These are phyloP conservation scores for Ispidina lecontei DNA, from an alignment of 2,797 vertebrate species.

Conservation along the genomic window DNA sequence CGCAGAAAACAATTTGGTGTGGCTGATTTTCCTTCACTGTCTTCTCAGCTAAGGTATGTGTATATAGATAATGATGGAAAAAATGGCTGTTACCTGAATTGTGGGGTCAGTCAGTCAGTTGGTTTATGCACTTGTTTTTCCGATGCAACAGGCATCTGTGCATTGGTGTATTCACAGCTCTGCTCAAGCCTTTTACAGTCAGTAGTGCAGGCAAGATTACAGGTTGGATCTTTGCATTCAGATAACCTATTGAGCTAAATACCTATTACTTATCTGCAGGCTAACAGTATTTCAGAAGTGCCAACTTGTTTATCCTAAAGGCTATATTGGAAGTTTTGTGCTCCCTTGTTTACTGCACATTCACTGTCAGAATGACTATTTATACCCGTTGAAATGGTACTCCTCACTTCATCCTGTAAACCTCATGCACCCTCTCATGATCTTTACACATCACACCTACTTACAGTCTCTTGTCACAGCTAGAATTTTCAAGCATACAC, in stretches of 20 bases:
- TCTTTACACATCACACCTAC: neutral
- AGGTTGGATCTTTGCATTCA: neutral
- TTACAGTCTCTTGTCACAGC: neutral
- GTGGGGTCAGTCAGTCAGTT: neutral
- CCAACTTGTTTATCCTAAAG: neutral
- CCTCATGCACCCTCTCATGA: neutral
- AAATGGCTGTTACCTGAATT: neutral
- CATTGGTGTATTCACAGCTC: neutral
- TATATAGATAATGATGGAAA: neutral
- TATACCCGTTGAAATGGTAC: neutral
- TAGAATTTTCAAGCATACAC: neutral
- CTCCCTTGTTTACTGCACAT: neutral
- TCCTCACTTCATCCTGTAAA: neutral
- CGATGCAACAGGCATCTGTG: neutral
- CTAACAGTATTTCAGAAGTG: neutral
- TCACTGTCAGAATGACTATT: neutral
- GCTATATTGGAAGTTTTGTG: neutral
- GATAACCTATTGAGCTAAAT: neutral
- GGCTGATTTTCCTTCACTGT: neutral
- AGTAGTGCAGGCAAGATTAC: neutral
- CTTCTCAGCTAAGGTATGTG: neutral
- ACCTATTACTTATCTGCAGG: neutral
- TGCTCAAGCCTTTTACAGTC: neutral
- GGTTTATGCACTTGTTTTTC: neutral
- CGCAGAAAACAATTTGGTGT: neutral